Evolutionary conservation across 2,113 vertebrate genomes (phyloP).

Genomic region (Oreochromis aureus): DNA sequence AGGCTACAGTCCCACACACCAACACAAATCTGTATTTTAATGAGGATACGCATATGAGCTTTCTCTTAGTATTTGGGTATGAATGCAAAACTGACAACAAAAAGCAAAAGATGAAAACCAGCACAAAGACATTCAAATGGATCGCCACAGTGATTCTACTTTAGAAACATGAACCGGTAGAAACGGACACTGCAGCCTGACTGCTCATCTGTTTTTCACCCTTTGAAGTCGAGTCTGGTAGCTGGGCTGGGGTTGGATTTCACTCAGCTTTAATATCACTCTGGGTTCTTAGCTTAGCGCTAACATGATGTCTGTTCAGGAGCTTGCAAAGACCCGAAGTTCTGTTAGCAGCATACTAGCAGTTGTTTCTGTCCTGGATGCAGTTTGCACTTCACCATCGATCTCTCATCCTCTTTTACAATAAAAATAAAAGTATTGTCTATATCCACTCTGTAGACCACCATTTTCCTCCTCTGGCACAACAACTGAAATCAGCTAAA

Average conservation of each 20-base stretch:
- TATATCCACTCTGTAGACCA: background rate
- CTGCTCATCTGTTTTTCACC: background rate
- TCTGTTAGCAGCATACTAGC: background rate
- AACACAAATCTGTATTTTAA: background rate
- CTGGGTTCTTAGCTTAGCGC: background rate
- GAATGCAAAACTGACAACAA: background rate
- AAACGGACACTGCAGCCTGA: background rate
- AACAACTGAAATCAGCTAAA: background rate
- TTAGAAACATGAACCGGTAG: background rate
- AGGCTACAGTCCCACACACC: background rate
- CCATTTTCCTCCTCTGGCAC: background rate
- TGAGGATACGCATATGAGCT: background rate
- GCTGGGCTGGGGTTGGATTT: background rate
- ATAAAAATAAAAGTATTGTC: fast-evolving
- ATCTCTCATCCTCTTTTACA: background rate
- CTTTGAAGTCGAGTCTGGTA: fast-evolving
- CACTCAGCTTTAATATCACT: background rate
- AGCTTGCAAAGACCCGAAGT: background rate
- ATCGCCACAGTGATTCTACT: background rate
- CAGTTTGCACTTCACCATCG: background rate
- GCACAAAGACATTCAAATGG: background rate
- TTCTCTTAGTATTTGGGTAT: background rate
- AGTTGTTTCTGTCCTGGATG: background rate
- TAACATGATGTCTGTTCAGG: background rate
- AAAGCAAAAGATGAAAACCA: background rate